Conservation (phyloP, 2,797 vertebrate genomes). For the Rhabdophis nuchalis region DNA sequence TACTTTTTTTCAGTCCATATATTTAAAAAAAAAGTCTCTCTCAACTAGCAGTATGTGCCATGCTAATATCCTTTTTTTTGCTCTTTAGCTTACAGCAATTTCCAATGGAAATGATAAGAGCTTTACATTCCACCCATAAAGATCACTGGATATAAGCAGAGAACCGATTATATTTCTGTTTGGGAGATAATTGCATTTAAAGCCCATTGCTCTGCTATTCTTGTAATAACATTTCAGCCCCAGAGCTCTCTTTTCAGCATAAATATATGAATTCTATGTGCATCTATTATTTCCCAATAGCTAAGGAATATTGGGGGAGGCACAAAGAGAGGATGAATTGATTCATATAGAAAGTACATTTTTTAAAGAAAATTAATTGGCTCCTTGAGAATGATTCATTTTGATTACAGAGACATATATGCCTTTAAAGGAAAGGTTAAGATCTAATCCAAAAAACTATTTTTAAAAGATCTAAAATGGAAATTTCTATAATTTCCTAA, state of each 20-base stretch:
- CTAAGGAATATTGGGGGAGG: slow-evolving; percentile 40
- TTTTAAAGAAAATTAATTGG: slow-evolving; percentile 15
- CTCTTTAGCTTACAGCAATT: slow-evolving; percentile 35
- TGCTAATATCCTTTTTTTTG: slow-evolving; percentile 43
- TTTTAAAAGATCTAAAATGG: not conserved
- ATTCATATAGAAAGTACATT: slow-evolving; percentile 18
- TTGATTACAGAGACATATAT: slow-evolving; percentile 2
- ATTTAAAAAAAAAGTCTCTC: not conserved
- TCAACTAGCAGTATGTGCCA: slow-evolving; percentile 27
- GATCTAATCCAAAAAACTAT: not conserved
- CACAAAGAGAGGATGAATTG: slow-evolving; percentile 30
- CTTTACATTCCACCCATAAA: slow-evolving; percentile 53
- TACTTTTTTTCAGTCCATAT: not conserved
- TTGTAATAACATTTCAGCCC: slow-evolving; percentile 56
- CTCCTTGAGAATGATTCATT: slow-evolving; percentile 6
- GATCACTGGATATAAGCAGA: slow-evolving; percentile 47
- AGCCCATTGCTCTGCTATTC: slow-evolving; percentile 45
- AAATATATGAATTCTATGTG: slow-evolving; percentile 53
- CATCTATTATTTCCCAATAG: slow-evolving; percentile 54
- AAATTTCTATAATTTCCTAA: not conserved
- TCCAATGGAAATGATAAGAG: slow-evolving; percentile 56
- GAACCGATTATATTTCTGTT: slow-evolving; percentile 52
- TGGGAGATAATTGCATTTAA: slow-evolving; percentile 51
- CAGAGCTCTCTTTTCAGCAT: slow-evolving; percentile 49
- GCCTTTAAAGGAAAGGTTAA: not conserved